Base-by-base conservation (phyloP, 2,888 invertebrate species). In the Cryptosula pallasiana region DNA sequence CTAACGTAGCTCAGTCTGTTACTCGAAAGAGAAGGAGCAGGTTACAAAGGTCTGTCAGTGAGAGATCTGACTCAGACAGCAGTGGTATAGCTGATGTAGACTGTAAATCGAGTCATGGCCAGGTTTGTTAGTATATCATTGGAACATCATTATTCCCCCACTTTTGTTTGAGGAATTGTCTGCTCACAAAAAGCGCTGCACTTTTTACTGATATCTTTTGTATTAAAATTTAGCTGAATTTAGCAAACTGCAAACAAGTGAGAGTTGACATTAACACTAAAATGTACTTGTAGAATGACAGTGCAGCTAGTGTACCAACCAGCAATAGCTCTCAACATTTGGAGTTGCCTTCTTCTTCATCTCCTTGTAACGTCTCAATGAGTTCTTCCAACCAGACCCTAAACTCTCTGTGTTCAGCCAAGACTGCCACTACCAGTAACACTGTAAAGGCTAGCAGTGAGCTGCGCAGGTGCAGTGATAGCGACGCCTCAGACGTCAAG, bases 31-130 rank as follows among this genome's bases (percentile, higher is more conserved):
- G 32, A n/a, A 27, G 63, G 32, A 27, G 29, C 9, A 63, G 27
- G 27, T 32, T 63, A 34, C 63, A 63, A 32, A 27, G 63, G 25
- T 63, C 63, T 32, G 63, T 63, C 5, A 63, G 63, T 32, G 32
- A 63, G 32, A 2, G 63, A 32, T 63, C 63, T 13, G 63, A 63
- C 63, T 63, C 63, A 13, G 63, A 63, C 32, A 63, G 63, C 63
- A 63, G 63, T 63, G 63, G 63, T 63, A 63, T 63, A 3, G 63
- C 63, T 34, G 63, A 63, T 32, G n/a, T 63, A 2, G 63, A 63
- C 34, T 63, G 63, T 27, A 63, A 63, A 27, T 63, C 63, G 25
- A 63, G 32, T 63, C 63, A 63, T 13, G 63, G 63, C 13, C 63
- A 63, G 63, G 63, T 63, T n/a, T n/a, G n/a, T n/a, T n/a, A n/a